Conservation (phyloP, 2,113 vertebrate species). For the Takifugu bimaculatus region DNA sequence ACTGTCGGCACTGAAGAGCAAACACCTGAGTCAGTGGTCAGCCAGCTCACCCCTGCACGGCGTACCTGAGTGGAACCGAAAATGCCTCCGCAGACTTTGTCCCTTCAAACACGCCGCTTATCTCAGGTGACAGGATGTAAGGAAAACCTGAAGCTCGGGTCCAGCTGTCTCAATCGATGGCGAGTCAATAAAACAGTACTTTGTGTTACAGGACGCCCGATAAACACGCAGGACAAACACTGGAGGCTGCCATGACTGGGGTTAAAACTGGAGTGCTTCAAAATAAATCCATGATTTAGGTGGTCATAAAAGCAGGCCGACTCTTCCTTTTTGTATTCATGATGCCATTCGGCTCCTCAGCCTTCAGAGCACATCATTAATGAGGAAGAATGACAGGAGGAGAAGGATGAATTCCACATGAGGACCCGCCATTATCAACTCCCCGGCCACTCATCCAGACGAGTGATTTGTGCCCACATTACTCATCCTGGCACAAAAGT, state of each 20-base stretch:
- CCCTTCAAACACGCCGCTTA: conserved; percentile 56
- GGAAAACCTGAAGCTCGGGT: conserved; percentile 6
- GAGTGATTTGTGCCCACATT: conserved; percentile 45
- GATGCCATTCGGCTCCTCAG: conserved; percentile 8
- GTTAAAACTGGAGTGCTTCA: conserved; percentile 8
- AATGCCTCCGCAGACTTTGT: conserved; percentile 52
- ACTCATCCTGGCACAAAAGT: conserved; percentile 44
- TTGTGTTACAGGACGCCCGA: conserved; percentile 7
- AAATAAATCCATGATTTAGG: conserved; percentile 16
- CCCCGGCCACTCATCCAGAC: conserved; percentile 33
- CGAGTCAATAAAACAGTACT: conserved; percentile 31
- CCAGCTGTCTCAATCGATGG: conserved; percentile 21
- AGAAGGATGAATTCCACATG: conserved; percentile 19
- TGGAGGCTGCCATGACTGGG: not conserved
- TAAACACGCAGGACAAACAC: not conserved
- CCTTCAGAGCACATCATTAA: conserved; percentile 25
- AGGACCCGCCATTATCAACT: conserved; percentile 42
- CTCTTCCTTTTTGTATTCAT: conserved; percentile 20
- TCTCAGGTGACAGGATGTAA: conserved; percentile 51
- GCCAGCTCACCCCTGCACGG: conserved; percentile 24
- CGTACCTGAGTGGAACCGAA: conserved; percentile 46
- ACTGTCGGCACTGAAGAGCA: conserved; percentile 10
- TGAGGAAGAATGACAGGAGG: conserved; percentile 11
- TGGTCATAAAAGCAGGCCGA: conserved; percentile 15
- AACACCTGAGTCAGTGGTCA: conserved; percentile 20